Base-by-base conservation (phyloP, 2,113 vertebrate genomes). In the Phasianus colchicus region DNA sequence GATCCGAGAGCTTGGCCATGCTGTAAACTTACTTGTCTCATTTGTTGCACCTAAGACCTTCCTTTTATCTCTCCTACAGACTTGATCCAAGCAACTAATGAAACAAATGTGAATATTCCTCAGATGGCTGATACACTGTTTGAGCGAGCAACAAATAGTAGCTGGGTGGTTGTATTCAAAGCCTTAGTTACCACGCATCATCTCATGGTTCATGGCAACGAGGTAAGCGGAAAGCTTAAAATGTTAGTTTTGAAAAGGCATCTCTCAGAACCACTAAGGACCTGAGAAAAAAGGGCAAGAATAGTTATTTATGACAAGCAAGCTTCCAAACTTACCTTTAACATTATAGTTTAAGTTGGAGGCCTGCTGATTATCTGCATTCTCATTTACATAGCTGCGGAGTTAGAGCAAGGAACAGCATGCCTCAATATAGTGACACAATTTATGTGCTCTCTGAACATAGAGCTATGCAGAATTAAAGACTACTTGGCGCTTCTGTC, bases 151-250 rank as follows among this genome's bases (percentile, higher is more conserved):
- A 99, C 99, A 10, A 99, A 99, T 94, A 99, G 99, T 95, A 99
- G 99, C 98, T 99, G 99, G 99, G 99, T 99, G 96, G 99, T 99
- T 3, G 99, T 99, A 72, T 99, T 99, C 92, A 99, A 99, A 98
- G 99, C 99, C 38, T 98, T 99, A 96, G 99, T 99, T 97, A 99
- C 99, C 73, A 99, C 99, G 85, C 99, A 99, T 95, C 99, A 99
- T 97, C 98, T 99, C 87, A 99, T 99, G 99, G 99, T 99, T 88
- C 99, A 99, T 34, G 99, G 99, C 76, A 99, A 99, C 52, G 99
- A 99, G 99, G 99, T 99, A 96, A 97, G 97, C 11, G 21, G 13
- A 4, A 57, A 30, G 32, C 32, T 27, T 64, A 75, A 82, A 86
- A 29, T 5, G 0, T 21, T 22, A 27, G 29, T 38, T 19, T 20